Evolutionary conservation across 2,888 invertebrate genomes (phyloP), one percentile per base, ranked within the genome.

Genomic region (Pterostichus niger): DNA sequence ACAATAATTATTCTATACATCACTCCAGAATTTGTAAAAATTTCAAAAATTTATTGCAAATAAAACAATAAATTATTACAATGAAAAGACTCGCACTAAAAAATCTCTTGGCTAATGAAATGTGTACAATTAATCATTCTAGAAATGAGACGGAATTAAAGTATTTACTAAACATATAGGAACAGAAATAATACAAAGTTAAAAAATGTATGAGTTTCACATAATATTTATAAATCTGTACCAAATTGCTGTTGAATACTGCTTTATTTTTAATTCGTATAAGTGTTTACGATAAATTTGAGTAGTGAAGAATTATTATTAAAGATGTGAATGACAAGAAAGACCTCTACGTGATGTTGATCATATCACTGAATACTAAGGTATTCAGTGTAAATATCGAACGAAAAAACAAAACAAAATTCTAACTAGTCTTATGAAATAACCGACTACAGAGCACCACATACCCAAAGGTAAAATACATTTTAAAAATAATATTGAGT

Each of bases 1-100:
- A 82, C 82, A 82, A 81, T 64, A 35, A 71, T 75, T 54, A 76
- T 75, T 61, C 71, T 61, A 46, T 61, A 82, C 82, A 81, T 81
- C 81, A 71, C 59, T 82, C 59, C 56, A 59, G 33, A 59, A 61
- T 73, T 82, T 76, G 82, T 82, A 82, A 82, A 82, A 76, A 76
- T 75, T 82, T 82, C 82, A 75, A 76, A 82, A 82, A 82, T 82
- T 73, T 82, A 82, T 82, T 82, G 82, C 82, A 61, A 76, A 81
- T 78, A 81, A 71, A 81, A 73, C 81, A 82, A 76, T 82, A 82
- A 76, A 82, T 76, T 82, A 82, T 82, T 76, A 76, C 61, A 76
- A 75, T 82, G 61, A 61, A 35, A 76, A 73, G 44, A 61, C 40
- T 52, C 35, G 73, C 40, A 49, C 24, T 59, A 77, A 77, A 40